Percentiles rank a stretch among this genome's conserved stretches.
phyloP scores from a whole-genome alignment of 2,888 invertebrate genomes.

The Lithosia quadra region DNA sequence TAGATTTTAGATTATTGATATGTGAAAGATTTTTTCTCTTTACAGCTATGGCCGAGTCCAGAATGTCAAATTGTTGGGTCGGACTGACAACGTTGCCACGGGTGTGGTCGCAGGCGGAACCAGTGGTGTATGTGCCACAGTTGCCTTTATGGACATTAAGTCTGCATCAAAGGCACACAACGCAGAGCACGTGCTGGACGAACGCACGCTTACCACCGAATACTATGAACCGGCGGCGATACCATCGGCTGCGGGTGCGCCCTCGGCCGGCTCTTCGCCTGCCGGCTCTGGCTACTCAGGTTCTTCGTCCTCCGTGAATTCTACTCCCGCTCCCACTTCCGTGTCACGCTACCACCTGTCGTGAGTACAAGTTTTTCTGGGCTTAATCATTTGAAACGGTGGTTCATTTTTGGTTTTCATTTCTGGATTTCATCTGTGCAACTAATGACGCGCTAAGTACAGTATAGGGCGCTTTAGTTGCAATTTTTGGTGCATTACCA shows the following conservation, averaged over 20 bases:
- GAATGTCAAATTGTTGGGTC: constrained; percentile 96
- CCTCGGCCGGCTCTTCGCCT: constrained; percentile 85
- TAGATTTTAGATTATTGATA: constrained; percentile 51
- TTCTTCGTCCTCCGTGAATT: constrained; percentile 88
- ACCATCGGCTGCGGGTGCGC: constrained; percentile 87
- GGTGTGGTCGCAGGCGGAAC: constrained; percentile 82
- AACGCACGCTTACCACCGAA: constrained; percentile 94
- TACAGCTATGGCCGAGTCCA: constrained; percentile 98
- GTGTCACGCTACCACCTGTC: constrained; percentile 82
- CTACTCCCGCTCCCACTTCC: constrained; percentile 76
- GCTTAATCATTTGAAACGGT: constrained; percentile 43
- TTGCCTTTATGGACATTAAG: constrained; percentile 98
- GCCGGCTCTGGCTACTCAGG: constrained; percentile 88
- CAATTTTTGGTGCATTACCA: not conserved
- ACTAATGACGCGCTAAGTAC: not conserved
- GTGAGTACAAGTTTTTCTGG: constrained; percentile 70
- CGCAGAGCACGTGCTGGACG: constrained; percentile 95
- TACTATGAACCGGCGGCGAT: constrained; percentile 95
- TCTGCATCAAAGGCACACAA: constrained; percentile 97
- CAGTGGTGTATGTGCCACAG: constrained; percentile 93
- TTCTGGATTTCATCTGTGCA: not conserved
- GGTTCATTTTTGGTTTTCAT: constrained; percentile 34
- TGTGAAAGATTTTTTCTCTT: constrained; percentile 64
- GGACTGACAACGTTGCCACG: constrained; percentile 85
- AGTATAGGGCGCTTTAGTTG: not conserved